Evolutionary conservation across 2,888 invertebrate genomes (phyloP), one percentile per base, ranked within the genome.

Genomic region (Melolontha melolontha): DNA sequence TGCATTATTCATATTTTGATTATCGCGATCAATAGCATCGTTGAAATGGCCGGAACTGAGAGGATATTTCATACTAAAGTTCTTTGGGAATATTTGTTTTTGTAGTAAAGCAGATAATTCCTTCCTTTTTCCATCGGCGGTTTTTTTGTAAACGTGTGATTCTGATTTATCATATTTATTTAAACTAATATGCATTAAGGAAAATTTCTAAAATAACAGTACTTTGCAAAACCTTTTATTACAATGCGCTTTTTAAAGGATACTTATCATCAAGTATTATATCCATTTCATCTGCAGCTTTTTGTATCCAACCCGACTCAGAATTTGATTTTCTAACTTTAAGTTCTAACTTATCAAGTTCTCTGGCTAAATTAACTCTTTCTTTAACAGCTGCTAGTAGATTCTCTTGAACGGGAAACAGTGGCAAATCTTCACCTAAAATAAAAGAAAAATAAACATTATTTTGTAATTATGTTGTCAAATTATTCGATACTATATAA

Each of bases 241-340:
- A 44, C 8, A 42, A 5, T 11, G 10, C 6, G n/a, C 27, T 59
- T 41, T 8, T 2, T 34, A 7, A 75, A 73, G 72, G 71, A 72
- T 80, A 81, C 80, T 77, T 90, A 42, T 94, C 92, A 76, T 96
- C 96, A 1, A 97, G 84, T 68, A 98, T 89, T 76, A 97, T 92
- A 81, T 98, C 98, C 91, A 96, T 93, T 73, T 97, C 96, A 72
- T 90, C 88, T 0, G 95, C 95, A 1, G 92, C 92, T 79, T 92
- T 92, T 74, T 92, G 90, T 78, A 94, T 85, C 98, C 98, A 98
- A 17, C 92, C 92, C 72, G 88, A 88, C 75, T 94, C 89, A 8
- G 90, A 88, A 75, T 88, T 88, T 0, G 86, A 83, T 66, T 91
- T 88, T 27, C 88, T 84, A 71, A 87, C 84, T 77, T 86, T 87